phyloP scores from a whole-genome alignment of 1,140 invertebrate genomes.

The Arctopsyche grandis region DNA sequence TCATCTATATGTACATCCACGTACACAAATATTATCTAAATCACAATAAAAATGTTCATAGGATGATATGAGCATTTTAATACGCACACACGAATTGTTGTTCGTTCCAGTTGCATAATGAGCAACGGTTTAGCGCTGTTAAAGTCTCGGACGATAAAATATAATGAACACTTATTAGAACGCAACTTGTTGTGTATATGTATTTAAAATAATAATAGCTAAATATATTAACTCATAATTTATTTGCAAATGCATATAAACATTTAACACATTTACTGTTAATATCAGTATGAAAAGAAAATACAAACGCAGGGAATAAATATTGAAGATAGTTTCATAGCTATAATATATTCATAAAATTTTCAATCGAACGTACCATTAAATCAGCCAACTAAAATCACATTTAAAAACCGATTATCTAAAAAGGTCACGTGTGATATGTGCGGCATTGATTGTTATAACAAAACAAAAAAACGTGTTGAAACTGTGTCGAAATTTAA shows the following conservation, averaged over 20 bases:
- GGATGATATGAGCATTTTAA: background rate
- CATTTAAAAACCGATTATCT: no score
- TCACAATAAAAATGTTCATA: no score
- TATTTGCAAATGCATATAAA: background rate
- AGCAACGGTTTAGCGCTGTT: slow-evolving; percentile 24
- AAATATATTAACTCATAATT: background rate
- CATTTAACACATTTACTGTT: background rate
- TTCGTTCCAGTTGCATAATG: slow-evolving; percentile 31
- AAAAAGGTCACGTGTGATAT: no score
- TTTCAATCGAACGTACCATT: background rate
- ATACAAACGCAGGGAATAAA: background rate
- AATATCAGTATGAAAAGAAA: background rate
- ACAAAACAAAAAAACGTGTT: background rate
- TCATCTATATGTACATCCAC: no score
- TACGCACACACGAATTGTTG: background rate
- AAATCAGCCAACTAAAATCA: background rate
- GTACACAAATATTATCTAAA: no score
- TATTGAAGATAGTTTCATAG: no score
- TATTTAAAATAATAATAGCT: background rate
- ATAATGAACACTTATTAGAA: slow-evolving; percentile 8
- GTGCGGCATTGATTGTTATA: background rate
- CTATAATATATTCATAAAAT: background rate
- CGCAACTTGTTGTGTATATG: background rate
- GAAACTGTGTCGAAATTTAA: background rate
- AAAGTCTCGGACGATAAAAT: background rate